Evolutionary conservation across 2,797 vertebrate species (phyloP), one percentile per base, ranked within the genome.

Genomic region (Calcarius lapponicus): DNA sequence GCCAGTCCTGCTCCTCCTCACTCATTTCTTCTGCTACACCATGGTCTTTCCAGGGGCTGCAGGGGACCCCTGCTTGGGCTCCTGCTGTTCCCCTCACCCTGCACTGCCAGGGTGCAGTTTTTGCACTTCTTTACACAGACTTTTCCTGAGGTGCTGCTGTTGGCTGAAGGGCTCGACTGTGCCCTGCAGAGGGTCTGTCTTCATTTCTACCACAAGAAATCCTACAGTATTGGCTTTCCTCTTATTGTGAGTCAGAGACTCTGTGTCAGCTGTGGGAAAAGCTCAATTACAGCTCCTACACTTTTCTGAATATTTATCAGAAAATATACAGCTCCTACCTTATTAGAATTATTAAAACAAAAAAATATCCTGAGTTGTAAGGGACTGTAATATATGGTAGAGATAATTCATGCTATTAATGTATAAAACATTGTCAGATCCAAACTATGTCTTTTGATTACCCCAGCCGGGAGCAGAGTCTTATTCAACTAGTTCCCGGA

Each of bases 101-200:
- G 43, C 4, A 7, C 7, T 2, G 4, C 10, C 1, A 7, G 20
- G 10, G 8, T 43, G 42, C 11, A 72, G 22, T 0, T 50, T 75
- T 56, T 66, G 12, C 3, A 13, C 14, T 61, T 48, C 20, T 16
- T 65, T 11, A 43, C 34, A 8, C 8, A 11, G 45, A 21, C 4
- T 50, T 54, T 75, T 69, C 42, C 31, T 2, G 9, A 51, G 16
- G 24, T 2, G 3, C 36, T 25, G 38, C 16, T 0, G 0, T 28
- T 2, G 1, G 8, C 17, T 61, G 64, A 4, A 17, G 7, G 26
- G 9, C 18, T 57, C 1, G 1, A 7, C 7, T 1, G 1, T 61
- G 36, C 32, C 34, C 40, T 38, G 5, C 1, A 1, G 19, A 16
- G 2, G 6, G 4, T 47, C 13, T 4, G 1, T 42, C 53, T 53